A percentile compares a stretch with the other conserved stretches of the same genome.
These are phyloP conservation scores for Amphiduros pacificus DNA, from an alignment of 2,888 invertebrate genomes.

Conservation along the genomic window DNA sequence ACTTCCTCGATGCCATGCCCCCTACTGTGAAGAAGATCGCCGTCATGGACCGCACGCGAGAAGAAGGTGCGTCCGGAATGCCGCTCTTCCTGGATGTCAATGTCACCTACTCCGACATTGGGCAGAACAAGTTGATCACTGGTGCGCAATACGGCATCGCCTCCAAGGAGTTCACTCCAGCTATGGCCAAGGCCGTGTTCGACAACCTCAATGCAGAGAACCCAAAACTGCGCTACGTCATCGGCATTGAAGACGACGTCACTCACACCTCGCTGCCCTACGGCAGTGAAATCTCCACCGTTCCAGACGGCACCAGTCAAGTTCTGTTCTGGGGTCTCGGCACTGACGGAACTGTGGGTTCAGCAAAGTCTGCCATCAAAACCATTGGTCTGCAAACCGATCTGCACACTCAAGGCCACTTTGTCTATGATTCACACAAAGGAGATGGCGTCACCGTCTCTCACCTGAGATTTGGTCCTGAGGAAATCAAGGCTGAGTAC, in stretches of 20 bases:
- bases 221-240: constrained; percentile 28
- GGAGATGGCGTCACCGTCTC: constrained; percentile 33
- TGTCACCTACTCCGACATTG: constrained; percentile 27
- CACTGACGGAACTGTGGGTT: constrained; percentile 33
- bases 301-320: constrained; percentile 21
- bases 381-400: constrained; percentile 31
- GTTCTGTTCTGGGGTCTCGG: constrained; percentile 34
- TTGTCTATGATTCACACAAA: constrained; percentile 34
- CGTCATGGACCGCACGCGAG: constrained; percentile 32
- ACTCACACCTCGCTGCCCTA: constrained; percentile 28
- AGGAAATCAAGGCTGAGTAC: constrained; percentile 30
- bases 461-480: constrained; percentile 33
- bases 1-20: constrained; percentile 28
- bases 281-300: constrained; percentile 21
- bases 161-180: constrained; percentile 35
- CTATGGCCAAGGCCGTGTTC: constrained; percentile 31
- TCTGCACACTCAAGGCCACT: constrained; percentile 33
- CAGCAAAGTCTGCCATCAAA: constrained; percentile 33
- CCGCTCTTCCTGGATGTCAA: constrained; percentile 34
- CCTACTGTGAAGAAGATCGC: constrained; percentile 27
- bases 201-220: constrained; percentile 29
- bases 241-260: constrained; percentile 35
- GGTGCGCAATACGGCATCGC: constrained; percentile 32
- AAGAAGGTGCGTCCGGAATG: constrained; percentile 31
- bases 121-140: constrained; percentile 21